A percentile compares a stretch with the other conserved stretches of the same genome.
These are phyloP conservation scores for Vireo griseus DNA, from an alignment of 2,797 vertebrate species.

Conservation along the genomic window DNA sequence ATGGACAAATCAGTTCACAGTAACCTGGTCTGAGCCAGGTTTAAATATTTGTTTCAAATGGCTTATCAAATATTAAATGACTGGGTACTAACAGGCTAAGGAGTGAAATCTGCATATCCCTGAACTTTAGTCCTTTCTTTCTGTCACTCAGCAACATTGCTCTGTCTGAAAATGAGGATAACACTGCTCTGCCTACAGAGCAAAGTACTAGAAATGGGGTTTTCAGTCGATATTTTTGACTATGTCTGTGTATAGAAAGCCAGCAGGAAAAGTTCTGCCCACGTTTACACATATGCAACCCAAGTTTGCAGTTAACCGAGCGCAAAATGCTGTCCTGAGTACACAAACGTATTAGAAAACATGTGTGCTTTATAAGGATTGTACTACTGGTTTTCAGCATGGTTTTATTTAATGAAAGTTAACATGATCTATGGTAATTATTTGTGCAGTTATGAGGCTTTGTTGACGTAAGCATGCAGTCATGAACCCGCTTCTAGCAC, in stretches of 20 bases:
- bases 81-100: background rate
- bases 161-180: background rate
- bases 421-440: constrained; percentile 70
- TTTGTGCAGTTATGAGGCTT: constrained; percentile 56
- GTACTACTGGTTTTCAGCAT: constrained; percentile 74
- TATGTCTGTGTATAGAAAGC: background rate
- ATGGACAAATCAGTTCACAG: background rate
- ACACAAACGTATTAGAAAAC: constrained; percentile 66
- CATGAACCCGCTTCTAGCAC: constrained; percentile 56
- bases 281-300: background rate
- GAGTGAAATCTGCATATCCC: background rate
- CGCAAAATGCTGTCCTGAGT: background rate
- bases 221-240: background rate
- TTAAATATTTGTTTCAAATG: background rate
- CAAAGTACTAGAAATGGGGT: background rate
- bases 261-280: background rate
- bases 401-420: constrained; percentile 75
- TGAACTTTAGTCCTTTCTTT: background rate
- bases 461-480: constrained; percentile 54
- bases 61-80: background rate
- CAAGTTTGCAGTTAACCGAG: background rate
- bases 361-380: constrained; percentile 64
- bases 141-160: background rate
- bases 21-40: background rate
- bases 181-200: background rate